Evolutionary conservation across 2,888 invertebrate species (phyloP).

Genomic region (Serripes groenlandicus): DNA sequence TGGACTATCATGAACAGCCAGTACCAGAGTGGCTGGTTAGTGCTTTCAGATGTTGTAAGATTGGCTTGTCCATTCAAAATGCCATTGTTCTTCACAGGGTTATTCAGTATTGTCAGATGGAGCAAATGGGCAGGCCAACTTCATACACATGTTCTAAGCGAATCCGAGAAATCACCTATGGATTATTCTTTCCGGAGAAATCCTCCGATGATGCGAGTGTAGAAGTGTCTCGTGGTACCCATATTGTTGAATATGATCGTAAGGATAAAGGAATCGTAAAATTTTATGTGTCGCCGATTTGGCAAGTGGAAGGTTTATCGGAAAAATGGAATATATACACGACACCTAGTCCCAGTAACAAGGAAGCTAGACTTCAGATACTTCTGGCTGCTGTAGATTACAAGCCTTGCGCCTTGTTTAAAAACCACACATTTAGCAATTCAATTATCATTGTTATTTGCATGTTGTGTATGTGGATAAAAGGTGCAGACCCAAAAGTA

Average conservation of each 20-base stretch:
- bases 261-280: slow-evolving; percentile 71
- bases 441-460: slow-evolving; percentile 56
- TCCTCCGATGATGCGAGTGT: slow-evolving; percentile 5
- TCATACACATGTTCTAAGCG: slow-evolving; percentile 76
- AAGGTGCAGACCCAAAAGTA: slow-evolving; percentile 72
- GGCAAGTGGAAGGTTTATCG: slow-evolving; percentile 29
- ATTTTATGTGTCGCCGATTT: slow-evolving; percentile 60
- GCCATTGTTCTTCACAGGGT: slow-evolving; percentile 78
- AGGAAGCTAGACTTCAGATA: slow-evolving; percentile 19
- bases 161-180: slow-evolving; percentile 82
- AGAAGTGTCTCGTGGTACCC: slow-evolving; percentile 5
- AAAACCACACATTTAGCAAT: not conserved
- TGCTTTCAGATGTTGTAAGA: slow-evolving; percentile 89
- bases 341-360: not conserved
- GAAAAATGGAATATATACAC: not conserved
- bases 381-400: slow-evolving; percentile 42
- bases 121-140: slow-evolving; percentile 73
- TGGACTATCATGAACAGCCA: slow-evolving; percentile 63
- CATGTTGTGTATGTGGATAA: slow-evolving; percentile 73
- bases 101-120: slow-evolving; percentile 83
- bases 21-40: slow-evolving; percentile 90
- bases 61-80: slow-evolving; percentile 90
- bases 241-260: slow-evolving; percentile 79
- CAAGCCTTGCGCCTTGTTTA: not conserved
- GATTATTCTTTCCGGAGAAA: slow-evolving; percentile 69